A percentile compares a stretch with the other conserved stretches of the same genome.
phyloP scores from a whole-genome alignment of 2,888 invertebrate genomes.

The Eupithecia tripunctaria region DNA sequence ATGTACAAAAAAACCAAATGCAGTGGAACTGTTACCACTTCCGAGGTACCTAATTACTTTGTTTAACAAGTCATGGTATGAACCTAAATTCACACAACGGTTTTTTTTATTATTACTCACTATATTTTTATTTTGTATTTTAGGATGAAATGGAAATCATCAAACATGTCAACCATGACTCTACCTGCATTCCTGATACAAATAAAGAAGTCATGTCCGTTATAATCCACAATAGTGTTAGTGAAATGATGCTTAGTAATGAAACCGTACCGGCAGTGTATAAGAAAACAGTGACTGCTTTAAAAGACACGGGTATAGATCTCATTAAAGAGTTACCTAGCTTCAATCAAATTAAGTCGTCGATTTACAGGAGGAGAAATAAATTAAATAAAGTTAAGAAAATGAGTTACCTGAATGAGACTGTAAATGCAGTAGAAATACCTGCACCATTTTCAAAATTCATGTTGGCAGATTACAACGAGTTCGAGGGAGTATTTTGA shows the following conservation, averaged over 20 bases:
- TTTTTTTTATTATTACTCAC: conserved; percentile 14
- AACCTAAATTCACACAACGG: conserved; percentile 23
- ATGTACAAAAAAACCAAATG: conserved; percentile 37
- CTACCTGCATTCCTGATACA: conserved; percentile 30
- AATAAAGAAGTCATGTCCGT: conserved; percentile 32
- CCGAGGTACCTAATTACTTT: background rate
- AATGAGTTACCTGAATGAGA: conserved; percentile 20
- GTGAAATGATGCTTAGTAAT: conserved; percentile 29
- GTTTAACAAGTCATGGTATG: conserved; percentile 8
- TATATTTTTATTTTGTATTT: conserved; percentile 16
- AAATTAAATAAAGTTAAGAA: conserved; percentile 23
- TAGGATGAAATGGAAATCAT: conserved; percentile 25
- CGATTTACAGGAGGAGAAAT: conserved; percentile 29
- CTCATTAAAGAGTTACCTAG: conserved; percentile 21
- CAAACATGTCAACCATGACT: conserved; percentile 19
- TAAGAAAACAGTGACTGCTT: conserved; percentile 21
- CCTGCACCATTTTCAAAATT: conserved; percentile 21
- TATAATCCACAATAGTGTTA: conserved; percentile 31
- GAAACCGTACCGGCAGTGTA: conserved; percentile 22
- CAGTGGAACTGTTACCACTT: conserved; percentile 35
- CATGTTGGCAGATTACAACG: conserved; percentile 29
- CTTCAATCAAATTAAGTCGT: conserved; percentile 20
- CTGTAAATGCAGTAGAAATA: conserved; percentile 21
- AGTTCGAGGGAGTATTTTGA: conserved; percentile 19
- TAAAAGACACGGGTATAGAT: conserved; percentile 24